Conservation (phyloP, 2,797 vertebrate species). For the Numenius phaeopus region DNA sequence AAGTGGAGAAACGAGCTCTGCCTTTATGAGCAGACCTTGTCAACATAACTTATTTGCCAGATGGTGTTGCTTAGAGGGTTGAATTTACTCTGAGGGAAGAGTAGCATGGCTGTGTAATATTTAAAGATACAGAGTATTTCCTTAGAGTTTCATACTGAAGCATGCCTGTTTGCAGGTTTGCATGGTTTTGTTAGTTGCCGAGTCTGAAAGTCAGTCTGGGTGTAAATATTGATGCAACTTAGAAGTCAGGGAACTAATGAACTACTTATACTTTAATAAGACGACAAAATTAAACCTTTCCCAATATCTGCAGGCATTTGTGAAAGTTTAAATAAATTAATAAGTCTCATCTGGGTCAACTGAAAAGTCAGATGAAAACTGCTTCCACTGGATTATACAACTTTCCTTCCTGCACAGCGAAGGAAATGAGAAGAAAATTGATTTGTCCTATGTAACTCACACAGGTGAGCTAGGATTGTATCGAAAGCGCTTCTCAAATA, state of each 20-base stretch:
- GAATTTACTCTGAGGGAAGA: neutral
- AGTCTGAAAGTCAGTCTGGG: neutral
- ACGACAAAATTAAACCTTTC: neutral
- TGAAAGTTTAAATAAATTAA: neutral
- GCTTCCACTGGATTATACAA: neutral
- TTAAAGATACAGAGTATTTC: neutral
- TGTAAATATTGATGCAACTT: neutral
- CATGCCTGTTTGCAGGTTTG: neutral
- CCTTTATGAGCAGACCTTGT: neutral
- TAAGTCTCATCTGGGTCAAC: neutral
- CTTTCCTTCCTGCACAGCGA: neutral
- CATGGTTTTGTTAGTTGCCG: neutral
- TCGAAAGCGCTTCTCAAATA: neutral
- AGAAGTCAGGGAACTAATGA: neutral
- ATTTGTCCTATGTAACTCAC: neutral
- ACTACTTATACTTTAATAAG: neutral
- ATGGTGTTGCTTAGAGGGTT: neutral
- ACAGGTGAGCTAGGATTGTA: neutral
- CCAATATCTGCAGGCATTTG: neutral
- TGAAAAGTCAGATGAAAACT: neutral
- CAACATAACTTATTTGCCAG: neutral
- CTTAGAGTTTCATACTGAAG: neutral
- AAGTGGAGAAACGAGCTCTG: neutral
- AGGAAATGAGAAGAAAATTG: neutral
- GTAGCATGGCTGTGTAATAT: neutral